Percentiles rank a stretch among this genome's conserved stretches.
Evolutionary conservation across 2,797 vertebrate species (phyloP).

Genomic region (Diplodus sargus): DNA sequence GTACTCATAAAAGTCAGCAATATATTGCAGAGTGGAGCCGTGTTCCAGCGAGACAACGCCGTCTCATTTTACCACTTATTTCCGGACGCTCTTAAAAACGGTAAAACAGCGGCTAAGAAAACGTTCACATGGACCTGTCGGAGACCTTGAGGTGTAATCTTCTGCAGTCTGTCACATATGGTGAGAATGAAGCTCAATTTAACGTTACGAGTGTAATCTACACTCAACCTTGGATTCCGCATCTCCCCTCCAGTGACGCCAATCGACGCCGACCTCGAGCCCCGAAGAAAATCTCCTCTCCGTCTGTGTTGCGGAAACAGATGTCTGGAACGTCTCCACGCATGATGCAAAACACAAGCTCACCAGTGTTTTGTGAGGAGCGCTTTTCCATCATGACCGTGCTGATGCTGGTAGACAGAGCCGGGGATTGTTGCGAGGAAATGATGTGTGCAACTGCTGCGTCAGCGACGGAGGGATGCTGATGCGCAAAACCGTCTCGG

Average conservation of each 20-base stretch:
- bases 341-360: slow-evolving; percentile 53
- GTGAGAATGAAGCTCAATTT: slow-evolving; percentile 34
- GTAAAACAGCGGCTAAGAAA: slow-evolving; percentile 1
- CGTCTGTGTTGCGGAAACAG: slow-evolving; percentile 59
- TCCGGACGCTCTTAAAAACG: neutral
- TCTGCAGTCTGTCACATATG: slow-evolving; percentile 20
- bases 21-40: neutral
- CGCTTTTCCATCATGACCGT: slow-evolving; percentile 40
- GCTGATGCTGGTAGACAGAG: slow-evolving; percentile 54
- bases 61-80: slow-evolving; percentile 3
- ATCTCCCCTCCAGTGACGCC: slow-evolving; percentile 22
- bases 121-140: slow-evolving; percentile 2
- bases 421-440: slow-evolving; percentile 66
- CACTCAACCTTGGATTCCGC: slow-evolving; percentile 25
- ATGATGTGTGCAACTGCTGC: slow-evolving; percentile 67
- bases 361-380: slow-evolving; percentile 38
- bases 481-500: slow-evolving; percentile 51
- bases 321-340: slow-evolving; percentile 49
- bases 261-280: slow-evolving; percentile 35
- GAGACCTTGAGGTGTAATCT: neutral
- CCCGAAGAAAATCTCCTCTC: slow-evolving; percentile 34
- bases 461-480: slow-evolving; percentile 62
- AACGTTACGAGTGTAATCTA: slow-evolving; percentile 33
- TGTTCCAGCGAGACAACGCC: slow-evolving; percentile 9
- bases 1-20: slow-evolving; percentile 31